Percentiles rank a stretch among this genome's conserved stretches.
Conservation (phyloP, 35 echinoderm and acorn worm genomes). For the Heliocidaris erythrogramma region DNA sequence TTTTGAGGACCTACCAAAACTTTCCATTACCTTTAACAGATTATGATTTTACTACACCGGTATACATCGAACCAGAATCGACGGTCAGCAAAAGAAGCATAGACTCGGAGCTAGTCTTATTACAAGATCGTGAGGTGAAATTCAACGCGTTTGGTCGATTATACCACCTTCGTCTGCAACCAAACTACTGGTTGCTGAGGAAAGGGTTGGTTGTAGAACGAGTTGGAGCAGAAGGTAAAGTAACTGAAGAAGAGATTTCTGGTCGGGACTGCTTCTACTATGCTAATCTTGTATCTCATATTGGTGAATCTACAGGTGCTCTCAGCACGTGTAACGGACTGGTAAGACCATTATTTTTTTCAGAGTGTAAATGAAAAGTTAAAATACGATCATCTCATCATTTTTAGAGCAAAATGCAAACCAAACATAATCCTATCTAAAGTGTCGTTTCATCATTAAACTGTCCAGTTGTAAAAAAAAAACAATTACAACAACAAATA, state of each 20-base stretch:
- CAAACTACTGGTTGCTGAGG: conserved; percentile 69
- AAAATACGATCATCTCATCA: background rate
- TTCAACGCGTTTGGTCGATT: conserved; percentile 64
- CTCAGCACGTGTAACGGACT: conserved; percentile 82
- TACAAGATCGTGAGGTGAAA: conserved; percentile 45
- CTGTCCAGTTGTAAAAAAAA: background rate
- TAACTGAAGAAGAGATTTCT: conserved; percentile 32
- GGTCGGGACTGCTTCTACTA: conserved; percentile 65
- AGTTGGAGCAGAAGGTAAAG: conserved; percentile 53
- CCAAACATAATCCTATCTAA: background rate
- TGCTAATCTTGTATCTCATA: conserved; percentile 53
- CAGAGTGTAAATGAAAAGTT: background rate
- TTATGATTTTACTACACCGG: conserved; percentile 4
- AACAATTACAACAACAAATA: background rate
- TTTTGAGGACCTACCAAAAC: background rate
- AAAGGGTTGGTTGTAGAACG: conserved; percentile 64
- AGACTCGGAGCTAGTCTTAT: background rate
- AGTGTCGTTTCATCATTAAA: background rate
- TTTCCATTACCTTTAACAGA: background rate
- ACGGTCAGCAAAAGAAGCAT: background rate
- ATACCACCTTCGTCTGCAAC: conserved; percentile 48
- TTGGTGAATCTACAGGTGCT: conserved; percentile 53
- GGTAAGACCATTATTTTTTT: conserved; percentile 60
- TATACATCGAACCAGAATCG: background rate
- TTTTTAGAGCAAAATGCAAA: background rate